phyloP scores from a whole-genome alignment of 2,797 vertebrate genomes.

The Chelon auratus region DNA sequence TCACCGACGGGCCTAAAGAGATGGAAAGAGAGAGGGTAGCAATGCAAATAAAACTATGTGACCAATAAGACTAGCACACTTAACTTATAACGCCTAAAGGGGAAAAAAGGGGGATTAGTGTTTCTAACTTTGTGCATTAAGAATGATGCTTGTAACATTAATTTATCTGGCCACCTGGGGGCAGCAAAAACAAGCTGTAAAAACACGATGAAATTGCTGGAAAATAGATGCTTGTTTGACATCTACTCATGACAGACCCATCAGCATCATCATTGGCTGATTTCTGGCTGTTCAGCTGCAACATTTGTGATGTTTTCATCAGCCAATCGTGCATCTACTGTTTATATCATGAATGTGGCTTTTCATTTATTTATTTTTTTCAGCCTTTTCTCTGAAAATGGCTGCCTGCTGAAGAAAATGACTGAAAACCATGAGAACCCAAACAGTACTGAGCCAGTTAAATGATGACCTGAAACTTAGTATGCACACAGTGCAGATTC shows the following conservation, averaged over 20 bases:
- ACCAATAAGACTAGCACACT: too few relatives aligned
- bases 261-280: too few relatives aligned
- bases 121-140: not conserved
- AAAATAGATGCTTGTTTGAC: too few relatives aligned
- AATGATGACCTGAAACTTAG: not conserved
- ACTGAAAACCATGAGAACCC: not conserved
- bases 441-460: not conserved
- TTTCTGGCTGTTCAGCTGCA: not conserved
- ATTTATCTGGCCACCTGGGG: not conserved
- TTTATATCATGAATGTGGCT: not conserved
- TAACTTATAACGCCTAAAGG: not conserved
- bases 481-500: not conserved
- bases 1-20: conserved; percentile 71
- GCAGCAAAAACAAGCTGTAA: not conserved
- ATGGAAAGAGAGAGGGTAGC: not conserved
- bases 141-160: not conserved
- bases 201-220: too few relatives aligned
- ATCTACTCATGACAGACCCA: too few relatives aligned
- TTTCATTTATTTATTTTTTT: not conserved
- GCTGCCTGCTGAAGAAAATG: not conserved
- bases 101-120: not conserved
- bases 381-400: not conserved
- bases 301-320: not conserved
- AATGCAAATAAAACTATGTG: too few relatives aligned
- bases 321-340: not conserved